Evolutionary conservation across 37 sponge, comb jelly and placozoan genomes (phyloP).

Genomic region (Mnemiopsis leidyi): DNA sequence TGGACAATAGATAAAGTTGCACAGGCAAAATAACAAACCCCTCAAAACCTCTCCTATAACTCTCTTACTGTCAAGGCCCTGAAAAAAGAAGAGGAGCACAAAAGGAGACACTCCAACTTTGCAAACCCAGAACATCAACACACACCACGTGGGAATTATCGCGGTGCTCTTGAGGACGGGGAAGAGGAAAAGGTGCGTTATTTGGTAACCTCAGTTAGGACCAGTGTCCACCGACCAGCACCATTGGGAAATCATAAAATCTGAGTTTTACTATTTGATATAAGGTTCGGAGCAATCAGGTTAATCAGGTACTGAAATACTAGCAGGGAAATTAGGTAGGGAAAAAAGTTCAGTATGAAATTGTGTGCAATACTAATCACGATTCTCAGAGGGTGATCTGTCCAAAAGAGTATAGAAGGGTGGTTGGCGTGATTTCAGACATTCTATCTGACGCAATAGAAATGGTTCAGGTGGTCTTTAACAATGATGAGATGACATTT

Average conservation of each 20-base stretch:
- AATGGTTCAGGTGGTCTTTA: slow-evolving; percentile 3
- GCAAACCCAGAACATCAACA: not conserved
- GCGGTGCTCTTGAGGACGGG: slow-evolving; percentile 4
- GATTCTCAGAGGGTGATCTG: not conserved
- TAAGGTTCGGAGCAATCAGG: no score
- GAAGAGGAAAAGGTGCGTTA: slow-evolving; percentile 13
- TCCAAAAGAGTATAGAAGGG: slow-evolving; percentile 1
- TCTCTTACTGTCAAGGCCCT: not conserved
- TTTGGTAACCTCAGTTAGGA: no score
- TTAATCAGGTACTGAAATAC: no score
- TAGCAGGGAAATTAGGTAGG: no score
- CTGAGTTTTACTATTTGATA: no score
- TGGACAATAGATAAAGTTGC: no score
- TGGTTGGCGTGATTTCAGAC: not conserved
- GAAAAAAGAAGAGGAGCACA: not conserved
- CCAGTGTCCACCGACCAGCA: no score
- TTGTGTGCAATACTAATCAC: no score
- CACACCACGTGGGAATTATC: not conserved
- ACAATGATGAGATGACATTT: slow-evolving; percentile 8
- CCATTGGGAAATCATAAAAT: no score
- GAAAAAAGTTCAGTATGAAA: no score
- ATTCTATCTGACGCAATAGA: not conserved
- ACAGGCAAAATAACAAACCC: no score
- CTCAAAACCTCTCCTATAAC: no score
- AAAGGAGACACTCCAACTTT: not conserved